Conservation (phyloP, 2,888 invertebrate species). For the Sesamia inferens region DNA sequence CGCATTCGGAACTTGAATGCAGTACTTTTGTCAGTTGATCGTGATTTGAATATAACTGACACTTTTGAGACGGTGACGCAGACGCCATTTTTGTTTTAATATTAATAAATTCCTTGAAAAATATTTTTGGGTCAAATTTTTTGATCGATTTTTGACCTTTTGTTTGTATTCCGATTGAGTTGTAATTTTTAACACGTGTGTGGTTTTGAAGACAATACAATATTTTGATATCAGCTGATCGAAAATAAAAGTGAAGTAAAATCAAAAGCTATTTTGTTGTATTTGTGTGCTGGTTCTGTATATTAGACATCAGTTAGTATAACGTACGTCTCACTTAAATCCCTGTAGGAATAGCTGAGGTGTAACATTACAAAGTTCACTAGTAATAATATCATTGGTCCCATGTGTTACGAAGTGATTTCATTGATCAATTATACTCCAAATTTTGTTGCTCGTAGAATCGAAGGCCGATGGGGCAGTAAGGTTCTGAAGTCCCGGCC, state of each 20-base stretch:
- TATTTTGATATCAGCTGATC: neutral
- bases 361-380: slow-evolving; percentile 20
- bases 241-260: neutral
- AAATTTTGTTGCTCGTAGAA: too few relatives aligned
- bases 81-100: slow-evolving; percentile 23
- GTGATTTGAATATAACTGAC: slow-evolving; percentile 80
- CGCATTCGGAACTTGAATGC: slow-evolving; percentile 75
- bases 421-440: neutral
- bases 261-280: neutral
- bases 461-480: too few relatives aligned
- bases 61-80: slow-evolving; percentile 54
- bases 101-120: neutral
- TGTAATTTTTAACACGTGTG: neutral
- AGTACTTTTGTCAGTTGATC: slow-evolving; percentile 86
- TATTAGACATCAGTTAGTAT: neutral
- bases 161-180: neutral
- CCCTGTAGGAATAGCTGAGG: slow-evolving; percentile 14
- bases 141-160: neutral
- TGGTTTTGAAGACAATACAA: neutral
- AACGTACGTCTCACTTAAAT: neutral
- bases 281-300: neutral
- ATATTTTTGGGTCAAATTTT: neutral
- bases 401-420: slow-evolving; percentile 4
- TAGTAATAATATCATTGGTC: neutral
- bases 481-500: too few relatives aligned